These are phyloP conservation scores for Acronicta alni DNA, from an alignment of 2,888 invertebrate genomes.

Conservation along the genomic window DNA sequence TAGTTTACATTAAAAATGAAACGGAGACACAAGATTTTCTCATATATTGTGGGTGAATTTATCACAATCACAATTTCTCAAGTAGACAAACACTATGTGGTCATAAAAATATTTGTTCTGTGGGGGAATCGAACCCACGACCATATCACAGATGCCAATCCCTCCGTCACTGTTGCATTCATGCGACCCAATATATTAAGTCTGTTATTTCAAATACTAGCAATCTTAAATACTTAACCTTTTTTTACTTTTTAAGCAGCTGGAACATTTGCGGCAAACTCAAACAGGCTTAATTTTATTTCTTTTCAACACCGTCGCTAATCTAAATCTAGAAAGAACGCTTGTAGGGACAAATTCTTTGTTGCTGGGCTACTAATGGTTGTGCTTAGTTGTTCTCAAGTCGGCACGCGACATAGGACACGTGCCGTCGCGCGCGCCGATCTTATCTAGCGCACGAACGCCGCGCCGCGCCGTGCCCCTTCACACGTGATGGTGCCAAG, in stretches of 20 bases:
- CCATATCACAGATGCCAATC: too few species aligned
- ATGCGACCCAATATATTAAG: too few species aligned
- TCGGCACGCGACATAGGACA: constrained; percentile 79
- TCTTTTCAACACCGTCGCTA: constrained; percentile 56
- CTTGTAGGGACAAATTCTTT: constrained; percentile 64
- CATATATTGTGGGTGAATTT: too few species aligned
- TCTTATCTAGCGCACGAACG: constrained; percentile 83
- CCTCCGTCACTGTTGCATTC: too few species aligned
- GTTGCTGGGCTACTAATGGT: constrained; percentile 68
- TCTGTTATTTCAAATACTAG: constrained; percentile 18
- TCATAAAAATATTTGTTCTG: too few species aligned
- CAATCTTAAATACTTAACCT: constrained; percentile 25
- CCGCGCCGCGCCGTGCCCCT: constrained; percentile 85
- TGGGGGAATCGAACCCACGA: too few species aligned
- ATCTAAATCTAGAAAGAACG: constrained; percentile 64
- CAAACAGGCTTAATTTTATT: constrained; percentile 51
- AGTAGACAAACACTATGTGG: too few species aligned
- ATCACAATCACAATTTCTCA: too few species aligned
- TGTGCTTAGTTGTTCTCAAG: constrained; percentile 59
- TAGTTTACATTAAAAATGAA: too few species aligned
- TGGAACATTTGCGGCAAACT: constrained; percentile 39
- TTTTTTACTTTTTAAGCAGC: constrained; percentile 29
- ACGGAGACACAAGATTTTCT: too few species aligned
- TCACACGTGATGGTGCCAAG: constrained; percentile 85
- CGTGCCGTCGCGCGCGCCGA: constrained; percentile 80